These are phyloP conservation scores for Drosophila affinis DNA, from an alignment of 2,888 invertebrate species.

Conservation along the genomic window DNA sequence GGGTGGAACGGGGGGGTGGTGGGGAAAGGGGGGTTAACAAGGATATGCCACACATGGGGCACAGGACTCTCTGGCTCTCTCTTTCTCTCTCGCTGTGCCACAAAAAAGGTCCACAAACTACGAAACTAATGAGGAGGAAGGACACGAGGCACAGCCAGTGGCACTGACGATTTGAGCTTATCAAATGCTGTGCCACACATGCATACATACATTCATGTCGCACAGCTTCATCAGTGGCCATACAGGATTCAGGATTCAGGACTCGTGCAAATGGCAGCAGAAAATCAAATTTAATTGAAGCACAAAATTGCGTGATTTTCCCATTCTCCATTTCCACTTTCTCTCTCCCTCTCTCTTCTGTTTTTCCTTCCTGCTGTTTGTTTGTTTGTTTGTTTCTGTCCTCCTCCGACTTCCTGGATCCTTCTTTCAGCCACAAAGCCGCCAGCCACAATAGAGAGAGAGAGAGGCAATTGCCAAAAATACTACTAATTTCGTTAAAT, in stretches of 20 bases:
- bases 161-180: constrained; percentile 1
- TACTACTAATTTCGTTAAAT: constrained; percentile 55
- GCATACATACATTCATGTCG: constrained; percentile 22
- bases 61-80: constrained; percentile 19
- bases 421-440: constrained; percentile 2
- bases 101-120: constrained; percentile 71
- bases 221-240: constrained; percentile 22
- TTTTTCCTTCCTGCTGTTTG: background rate
- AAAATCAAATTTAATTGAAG: constrained; percentile 74
- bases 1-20: background rate
- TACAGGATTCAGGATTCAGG: background rate
- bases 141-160: constrained; percentile 32
- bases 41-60: constrained; percentile 15
- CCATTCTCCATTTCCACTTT: background rate
- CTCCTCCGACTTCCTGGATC: background rate
- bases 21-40: background rate
- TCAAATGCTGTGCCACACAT: constrained; percentile 8
- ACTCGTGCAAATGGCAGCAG: constrained; percentile 43
- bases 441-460: background rate
- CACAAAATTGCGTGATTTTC: constrained; percentile 42
- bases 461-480: constrained; percentile 25
- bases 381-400: background rate
- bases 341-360: background rate
- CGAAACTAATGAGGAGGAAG: constrained; percentile 72
- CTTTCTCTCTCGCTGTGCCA: constrained; percentile 44